A percentile compares a stretch with the other conserved stretches of the same genome.
These are phyloP conservation scores for Dendroctonus valens DNA, from an alignment of 1,140 invertebrate species.

Conservation along the genomic window DNA sequence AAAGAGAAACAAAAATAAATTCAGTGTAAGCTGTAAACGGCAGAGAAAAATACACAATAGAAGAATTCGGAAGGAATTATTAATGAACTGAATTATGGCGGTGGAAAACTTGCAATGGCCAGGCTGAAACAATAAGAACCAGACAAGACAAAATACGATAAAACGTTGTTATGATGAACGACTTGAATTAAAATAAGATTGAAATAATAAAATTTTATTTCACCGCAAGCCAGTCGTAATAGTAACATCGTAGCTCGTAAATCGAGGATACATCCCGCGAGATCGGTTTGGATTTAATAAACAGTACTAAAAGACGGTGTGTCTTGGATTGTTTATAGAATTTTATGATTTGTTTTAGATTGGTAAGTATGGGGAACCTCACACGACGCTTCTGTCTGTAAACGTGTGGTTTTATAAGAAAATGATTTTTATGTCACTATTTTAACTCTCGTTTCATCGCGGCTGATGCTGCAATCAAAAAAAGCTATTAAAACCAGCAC, in stretches of 20 bases:
- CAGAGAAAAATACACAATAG: too few relatives aligned
- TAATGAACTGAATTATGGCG: too few relatives aligned
- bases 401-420: constrained; percentile 20
- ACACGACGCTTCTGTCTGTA: constrained; percentile 40
- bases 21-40: too few relatives aligned
- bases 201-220: constrained; percentile 30
- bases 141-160: too few relatives aligned
- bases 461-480: too few relatives aligned
- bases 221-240: constrained; percentile 26
- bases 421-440: too few relatives aligned
- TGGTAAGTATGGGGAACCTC: constrained; percentile 49
- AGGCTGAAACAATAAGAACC: neutral
- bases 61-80: too few relatives aligned
- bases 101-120: too few relatives aligned
- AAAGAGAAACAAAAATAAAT: too few relatives aligned
- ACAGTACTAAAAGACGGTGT: constrained; percentile 37
- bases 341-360: constrained; percentile 50
- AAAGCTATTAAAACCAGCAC: too few relatives aligned
- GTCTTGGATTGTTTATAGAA: constrained; percentile 43
- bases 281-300: constrained; percentile 32
- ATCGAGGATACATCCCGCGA: constrained; percentile 11
- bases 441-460: too few relatives aligned
- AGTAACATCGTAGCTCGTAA: constrained; percentile 19
- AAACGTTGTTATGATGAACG: too few relatives aligned
- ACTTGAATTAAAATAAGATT: constrained; percentile 15